A percentile compares a stretch with the other conserved stretches of the same genome.
Conservation (phyloP, 2,113 vertebrate genomes). For the Aplodontia rufa region DNA sequence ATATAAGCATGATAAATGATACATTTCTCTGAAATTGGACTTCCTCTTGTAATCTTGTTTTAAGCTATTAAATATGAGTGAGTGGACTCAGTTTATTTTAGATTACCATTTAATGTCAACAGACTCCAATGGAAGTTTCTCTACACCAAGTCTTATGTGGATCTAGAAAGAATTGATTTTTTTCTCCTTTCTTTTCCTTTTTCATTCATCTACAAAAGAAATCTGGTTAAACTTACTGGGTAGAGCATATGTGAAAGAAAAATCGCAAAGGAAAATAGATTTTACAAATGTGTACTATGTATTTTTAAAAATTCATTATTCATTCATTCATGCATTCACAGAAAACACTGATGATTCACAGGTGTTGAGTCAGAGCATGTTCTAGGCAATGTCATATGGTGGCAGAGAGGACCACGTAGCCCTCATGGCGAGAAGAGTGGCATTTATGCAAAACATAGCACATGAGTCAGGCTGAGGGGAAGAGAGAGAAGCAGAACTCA, state of each 20-base stretch:
- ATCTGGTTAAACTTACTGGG: not conserved
- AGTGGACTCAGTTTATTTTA: not conserved
- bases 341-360: not conserved
- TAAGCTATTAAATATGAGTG: not conserved
- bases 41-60: not conserved
- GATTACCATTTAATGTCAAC: not conserved
- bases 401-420: not conserved
- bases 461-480: not conserved
- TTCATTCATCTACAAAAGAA: not conserved
- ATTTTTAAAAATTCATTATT: not conserved
- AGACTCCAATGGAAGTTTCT: not conserved
- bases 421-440: not conserved
- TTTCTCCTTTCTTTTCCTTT: not conserved
- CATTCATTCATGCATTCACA: not conserved
- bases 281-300: not conserved
- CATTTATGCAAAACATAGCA: not conserved
- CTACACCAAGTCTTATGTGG: not conserved
- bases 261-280: not conserved
- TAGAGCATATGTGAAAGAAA: not conserved
- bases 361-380: rapidly evolving
- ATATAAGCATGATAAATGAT: not conserved
- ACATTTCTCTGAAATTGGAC: not conserved
- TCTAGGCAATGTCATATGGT: not conserved
- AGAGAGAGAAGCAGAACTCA: not conserved
- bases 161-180: not conserved